Base-by-base conservation (phyloP, 2,888 invertebrate genomes). In the Drosophila maculinotata region DNA sequence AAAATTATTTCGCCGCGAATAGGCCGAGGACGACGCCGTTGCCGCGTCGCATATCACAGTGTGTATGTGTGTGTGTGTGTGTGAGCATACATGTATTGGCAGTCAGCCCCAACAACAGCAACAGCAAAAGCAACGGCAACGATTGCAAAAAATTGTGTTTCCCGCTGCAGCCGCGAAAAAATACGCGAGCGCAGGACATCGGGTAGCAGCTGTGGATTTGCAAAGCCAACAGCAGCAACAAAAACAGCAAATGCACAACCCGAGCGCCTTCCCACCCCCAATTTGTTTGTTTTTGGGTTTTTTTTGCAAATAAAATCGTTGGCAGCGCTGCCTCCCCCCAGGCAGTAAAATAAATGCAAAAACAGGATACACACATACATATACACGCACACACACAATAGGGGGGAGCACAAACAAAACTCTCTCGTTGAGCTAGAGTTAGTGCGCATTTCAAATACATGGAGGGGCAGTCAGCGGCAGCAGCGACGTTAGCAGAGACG, bases 1-100 rank as follows among this genome's bases (percentile, higher is more conserved):
- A 89, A 89, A 90, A 89, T 88, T 88, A 87, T 84, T 89, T 90
- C 80, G 89, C 87, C 72, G 87, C 84, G 86, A 83, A 84, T 89
- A 87, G 84, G 84, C 84, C 84, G 87, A 79, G 82, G 87, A 81
- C 84, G 84, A 60, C 67, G 81, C 65, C 73, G 69, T 73, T 74
- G 63, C 73, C 75, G 82, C 74, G 69, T 70, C 74, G 78, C 71
- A 57, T 47, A 51, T 42, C 63, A 25, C 57, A 54, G 58, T 26
- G 9, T 15, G 10, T 51, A 41, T 35, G 12, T 53, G 23, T 23
- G 30, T 47, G 39, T 38, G 53, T 51, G 6, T 31, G 49, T 57
- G 52, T 52, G 49, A 47, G 35, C 62, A 51, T 77, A 60, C 65
- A 54, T 68, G 68, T 76, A 80, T 80, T 65, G 79, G 73, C 75